A percentile compares a stretch with the other conserved stretches of the same genome.
phyloP scores from a whole-genome alignment of 2,113 vertebrate species.

The Catharus bicknelli region DNA sequence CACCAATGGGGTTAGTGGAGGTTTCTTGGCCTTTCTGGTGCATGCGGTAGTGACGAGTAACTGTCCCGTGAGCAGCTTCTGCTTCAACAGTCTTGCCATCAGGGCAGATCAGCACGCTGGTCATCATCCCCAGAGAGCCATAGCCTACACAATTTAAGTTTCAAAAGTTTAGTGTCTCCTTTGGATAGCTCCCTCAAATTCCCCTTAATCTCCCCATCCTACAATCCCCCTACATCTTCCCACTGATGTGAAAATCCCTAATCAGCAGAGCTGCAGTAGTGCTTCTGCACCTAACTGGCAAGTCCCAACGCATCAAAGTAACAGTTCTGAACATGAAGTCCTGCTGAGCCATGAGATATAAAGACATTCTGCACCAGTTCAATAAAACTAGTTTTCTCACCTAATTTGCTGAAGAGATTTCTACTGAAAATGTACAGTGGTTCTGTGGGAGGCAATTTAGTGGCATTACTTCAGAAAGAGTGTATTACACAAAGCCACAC shows the following conservation, averaged over 20 bases:
- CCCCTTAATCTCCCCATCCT: neutral
- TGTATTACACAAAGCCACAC: neutral
- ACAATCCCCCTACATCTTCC: neutral
- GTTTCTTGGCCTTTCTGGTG: conserved; percentile 97
- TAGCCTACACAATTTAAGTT: conserved; percentile 79
- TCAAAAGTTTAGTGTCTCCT: neutral
- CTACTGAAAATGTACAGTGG: neutral
- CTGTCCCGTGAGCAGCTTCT: conserved; percentile 95
- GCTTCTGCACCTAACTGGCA: neutral
- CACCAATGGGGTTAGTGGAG: conserved; percentile 97
- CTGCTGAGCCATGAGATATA: neutral
- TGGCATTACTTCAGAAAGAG: neutral
- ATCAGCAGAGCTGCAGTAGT: neutral
- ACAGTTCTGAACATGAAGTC: neutral
- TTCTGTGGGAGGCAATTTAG: neutral
- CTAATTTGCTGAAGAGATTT: neutral
- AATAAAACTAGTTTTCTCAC: neutral
- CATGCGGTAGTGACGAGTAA: conserved; percentile 94
- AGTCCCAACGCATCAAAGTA: neutral
- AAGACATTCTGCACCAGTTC: neutral
- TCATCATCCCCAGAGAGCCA: conserved; percentile 98
- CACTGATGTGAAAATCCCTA: neutral
- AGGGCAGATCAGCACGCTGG: conserved; percentile 93
- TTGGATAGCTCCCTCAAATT: neutral
- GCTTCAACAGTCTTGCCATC: conserved; percentile 96